A percentile compares a stretch with the other conserved stretches of the same genome.
phyloP scores from a whole-genome alignment of 2,113 vertebrate species.

The Spermophilus dauricus region DNA sequence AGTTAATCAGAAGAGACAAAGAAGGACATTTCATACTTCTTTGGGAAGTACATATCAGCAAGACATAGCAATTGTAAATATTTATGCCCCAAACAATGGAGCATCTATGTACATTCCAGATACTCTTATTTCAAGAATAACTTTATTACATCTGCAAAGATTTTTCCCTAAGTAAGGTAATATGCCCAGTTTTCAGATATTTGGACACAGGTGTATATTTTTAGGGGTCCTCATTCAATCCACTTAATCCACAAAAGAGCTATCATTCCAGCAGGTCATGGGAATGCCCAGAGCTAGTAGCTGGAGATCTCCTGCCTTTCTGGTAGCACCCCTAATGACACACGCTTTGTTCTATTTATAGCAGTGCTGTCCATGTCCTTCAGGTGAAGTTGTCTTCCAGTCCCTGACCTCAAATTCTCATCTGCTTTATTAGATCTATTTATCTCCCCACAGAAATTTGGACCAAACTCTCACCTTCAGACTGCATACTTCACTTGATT shows the following conservation, averaged over 20 bases:
- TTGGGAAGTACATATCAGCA: too few species aligned
- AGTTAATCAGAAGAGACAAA: too few species aligned
- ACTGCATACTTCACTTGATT: background rate
- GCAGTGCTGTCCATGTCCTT: background rate
- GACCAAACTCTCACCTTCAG: background rate
- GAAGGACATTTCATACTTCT: too few species aligned
- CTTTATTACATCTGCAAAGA: background rate
- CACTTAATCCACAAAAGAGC: background rate
- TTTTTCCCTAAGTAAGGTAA: background rate
- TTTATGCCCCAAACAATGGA: too few species aligned
- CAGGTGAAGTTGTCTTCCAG: background rate
- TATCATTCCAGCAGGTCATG: background rate
- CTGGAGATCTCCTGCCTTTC: background rate
- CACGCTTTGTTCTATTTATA: background rate
- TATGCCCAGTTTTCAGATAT: background rate
- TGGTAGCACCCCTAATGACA: background rate
- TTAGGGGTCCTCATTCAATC: background rate
- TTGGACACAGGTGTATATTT: background rate
- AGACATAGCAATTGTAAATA: too few species aligned
- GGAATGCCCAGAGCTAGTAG: background rate
- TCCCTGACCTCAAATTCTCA: background rate
- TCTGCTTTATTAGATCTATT: background rate
- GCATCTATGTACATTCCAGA: background rate
- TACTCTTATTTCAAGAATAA: background rate
- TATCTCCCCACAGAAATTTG: background rate